Conservation (phyloP, 2,888 invertebrate genomes). For the Octonoba sinensis region DNA sequence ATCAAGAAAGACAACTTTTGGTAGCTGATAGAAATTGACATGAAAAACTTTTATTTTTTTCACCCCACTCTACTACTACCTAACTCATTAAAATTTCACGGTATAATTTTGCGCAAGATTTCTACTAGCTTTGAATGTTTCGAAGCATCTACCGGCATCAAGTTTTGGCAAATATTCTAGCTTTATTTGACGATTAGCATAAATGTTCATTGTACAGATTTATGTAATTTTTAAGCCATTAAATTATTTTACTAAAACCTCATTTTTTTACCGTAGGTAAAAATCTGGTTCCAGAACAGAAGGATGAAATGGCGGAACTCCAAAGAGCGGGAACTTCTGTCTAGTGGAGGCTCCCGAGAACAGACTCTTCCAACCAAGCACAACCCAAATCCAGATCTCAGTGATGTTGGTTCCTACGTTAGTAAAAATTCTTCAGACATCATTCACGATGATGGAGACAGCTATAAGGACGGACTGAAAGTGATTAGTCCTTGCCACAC, state of each 20-base stretch:
- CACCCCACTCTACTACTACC: too few species aligned
- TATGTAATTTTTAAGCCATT: background rate
- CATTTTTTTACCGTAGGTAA: conserved; percentile 76
- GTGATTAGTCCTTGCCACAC: conserved; percentile 39
- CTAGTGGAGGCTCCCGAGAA: conserved; percentile 92
- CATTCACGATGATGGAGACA: conserved; percentile 30
- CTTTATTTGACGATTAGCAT: too few species aligned
- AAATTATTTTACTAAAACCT: background rate
- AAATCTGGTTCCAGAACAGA: conserved; percentile 96
- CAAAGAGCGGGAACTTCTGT: conserved; percentile 93
- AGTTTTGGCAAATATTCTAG: too few species aligned
- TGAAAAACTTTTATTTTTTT: too few species aligned
- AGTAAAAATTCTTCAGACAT: conserved; percentile 14
- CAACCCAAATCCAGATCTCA: conserved; percentile 94
- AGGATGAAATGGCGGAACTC: conserved; percentile 99
- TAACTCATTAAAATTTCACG: too few species aligned
- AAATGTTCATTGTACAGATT: too few species aligned
- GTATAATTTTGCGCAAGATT: too few species aligned
- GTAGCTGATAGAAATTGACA: too few species aligned
- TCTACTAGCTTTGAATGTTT: too few species aligned
- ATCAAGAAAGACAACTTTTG: too few species aligned
- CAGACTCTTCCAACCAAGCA: conserved; percentile 96
- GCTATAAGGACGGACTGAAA: conserved; percentile 30
- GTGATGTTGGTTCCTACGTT: conserved; percentile 75
- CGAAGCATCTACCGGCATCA: too few species aligned